These are phyloP conservation scores for Papilio machaon DNA, from an alignment of 1,140 invertebrate species.

Conservation along the genomic window DNA sequence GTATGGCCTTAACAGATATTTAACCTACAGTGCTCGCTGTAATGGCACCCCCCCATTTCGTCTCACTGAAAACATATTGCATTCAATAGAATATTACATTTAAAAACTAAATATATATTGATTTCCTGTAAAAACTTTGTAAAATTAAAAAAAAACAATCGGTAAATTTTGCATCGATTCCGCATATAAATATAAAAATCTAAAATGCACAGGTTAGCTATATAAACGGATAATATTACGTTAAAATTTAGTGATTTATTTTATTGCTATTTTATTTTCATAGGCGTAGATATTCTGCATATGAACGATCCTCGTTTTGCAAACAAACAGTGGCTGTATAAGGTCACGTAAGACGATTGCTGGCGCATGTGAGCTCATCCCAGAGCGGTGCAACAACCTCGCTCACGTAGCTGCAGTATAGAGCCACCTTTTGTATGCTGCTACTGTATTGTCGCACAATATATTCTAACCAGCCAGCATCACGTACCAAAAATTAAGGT, in stretches of 20 bases:
- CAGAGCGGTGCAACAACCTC: neutral
- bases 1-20: too few species aligned
- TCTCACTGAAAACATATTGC: too few species aligned
- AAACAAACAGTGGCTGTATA: constrained; percentile 6
- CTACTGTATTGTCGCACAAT: neutral
- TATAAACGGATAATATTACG: too few species aligned
- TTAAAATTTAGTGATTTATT: neutral
- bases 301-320: constrained; percentile 2
- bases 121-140: too few species aligned
- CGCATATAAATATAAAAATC: too few species aligned
- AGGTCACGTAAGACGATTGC: constrained; percentile 21
- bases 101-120: too few species aligned
- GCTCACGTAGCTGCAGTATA: neutral
- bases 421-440: neutral
- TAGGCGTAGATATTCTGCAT: neutral
- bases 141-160: too few species aligned
- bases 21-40: too few species aligned
- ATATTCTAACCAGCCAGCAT: neutral
- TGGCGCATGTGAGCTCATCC: constrained; percentile 3
- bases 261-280: constrained; percentile 22
- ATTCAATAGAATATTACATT: too few species aligned
- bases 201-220: too few species aligned
- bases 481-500: constrained; percentile 24
- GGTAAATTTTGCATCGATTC: too few species aligned
- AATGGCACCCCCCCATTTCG: too few species aligned